A percentile compares a stretch with the other conserved stretches of the same genome.
Evolutionary conservation across 2,113 vertebrate species (phyloP).

Genomic region (Psophia crepitans): DNA sequence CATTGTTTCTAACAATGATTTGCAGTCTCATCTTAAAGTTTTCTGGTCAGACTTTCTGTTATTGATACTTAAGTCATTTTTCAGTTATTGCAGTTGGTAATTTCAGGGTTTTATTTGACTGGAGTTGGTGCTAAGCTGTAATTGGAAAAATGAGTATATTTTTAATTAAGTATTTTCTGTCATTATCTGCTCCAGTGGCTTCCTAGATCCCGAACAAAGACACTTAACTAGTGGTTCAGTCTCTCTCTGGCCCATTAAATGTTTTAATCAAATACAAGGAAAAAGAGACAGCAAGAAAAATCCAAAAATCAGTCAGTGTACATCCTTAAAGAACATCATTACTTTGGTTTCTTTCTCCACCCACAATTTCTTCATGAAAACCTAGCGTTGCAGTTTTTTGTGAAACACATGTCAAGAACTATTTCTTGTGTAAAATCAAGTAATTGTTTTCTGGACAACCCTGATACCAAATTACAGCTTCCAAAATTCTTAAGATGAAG

Average conservation of each 20-base stretch:
- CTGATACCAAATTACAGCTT: not conserved
- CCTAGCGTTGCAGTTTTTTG: not conserved
- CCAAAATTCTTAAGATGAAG: not conserved
- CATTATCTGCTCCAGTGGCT: conserved; percentile 28
- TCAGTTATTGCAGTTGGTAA: not conserved
- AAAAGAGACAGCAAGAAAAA: not conserved
- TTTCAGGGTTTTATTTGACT: conserved; percentile 13
- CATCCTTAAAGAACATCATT: not conserved
- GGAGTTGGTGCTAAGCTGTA: not conserved
- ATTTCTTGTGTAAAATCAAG: not conserved
- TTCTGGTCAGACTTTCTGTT: not conserved
- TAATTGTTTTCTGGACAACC: not conserved
- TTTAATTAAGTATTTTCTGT: conserved; percentile 37
- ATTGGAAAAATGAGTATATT: not conserved
- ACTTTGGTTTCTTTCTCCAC: not conserved
- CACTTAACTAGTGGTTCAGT: conserved; percentile 25
- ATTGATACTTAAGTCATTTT: not conserved
- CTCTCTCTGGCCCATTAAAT: conserved; percentile 10
- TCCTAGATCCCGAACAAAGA: conserved; percentile 4
- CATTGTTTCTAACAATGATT: not conserved
- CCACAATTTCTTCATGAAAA: not conserved
- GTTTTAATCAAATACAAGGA: not conserved
- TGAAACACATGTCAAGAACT: not conserved
- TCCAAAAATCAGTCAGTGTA: not conserved
- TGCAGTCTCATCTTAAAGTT: not conserved